Conservation (phyloP, 2,888 invertebrate species). For the Leptogaster cylindrica region DNA sequence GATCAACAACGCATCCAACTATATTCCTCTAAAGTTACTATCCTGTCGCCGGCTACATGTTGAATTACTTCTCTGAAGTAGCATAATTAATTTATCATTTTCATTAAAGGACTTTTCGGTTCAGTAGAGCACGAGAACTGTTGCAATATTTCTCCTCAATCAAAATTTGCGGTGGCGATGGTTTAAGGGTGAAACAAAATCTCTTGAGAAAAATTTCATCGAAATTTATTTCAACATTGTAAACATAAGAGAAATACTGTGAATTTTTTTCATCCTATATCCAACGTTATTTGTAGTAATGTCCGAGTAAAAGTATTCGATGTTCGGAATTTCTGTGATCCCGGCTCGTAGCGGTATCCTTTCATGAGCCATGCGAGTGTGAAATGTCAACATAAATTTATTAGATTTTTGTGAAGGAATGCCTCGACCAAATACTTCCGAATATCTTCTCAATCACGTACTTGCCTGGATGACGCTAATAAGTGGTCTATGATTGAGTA, state of each 20-base stretch:
- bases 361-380: no score
- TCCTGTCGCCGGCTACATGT: neutral
- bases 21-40: neutral
- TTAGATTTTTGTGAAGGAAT: neutral
- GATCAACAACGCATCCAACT: neutral
- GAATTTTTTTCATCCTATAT: no score
- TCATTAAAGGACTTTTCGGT: neutral
- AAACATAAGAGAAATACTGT: neutral
- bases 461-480: no score
- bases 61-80: neutral
- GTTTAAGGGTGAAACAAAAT: neutral
- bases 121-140: neutral
- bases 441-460: neutral
- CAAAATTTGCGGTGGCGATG: no score
- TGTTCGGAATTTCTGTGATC: no score
- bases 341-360: no score
- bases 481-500: no score
- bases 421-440: neutral
- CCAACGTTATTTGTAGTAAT: no score
- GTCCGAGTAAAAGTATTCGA: no score
- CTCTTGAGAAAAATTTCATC: neutral
- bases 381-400: neutral
- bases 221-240: neutral
- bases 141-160: no score
- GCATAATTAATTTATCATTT: neutral